Base-by-base conservation (phyloP, 2,888 invertebrate genomes). In the Drosophila cognata region DNA sequence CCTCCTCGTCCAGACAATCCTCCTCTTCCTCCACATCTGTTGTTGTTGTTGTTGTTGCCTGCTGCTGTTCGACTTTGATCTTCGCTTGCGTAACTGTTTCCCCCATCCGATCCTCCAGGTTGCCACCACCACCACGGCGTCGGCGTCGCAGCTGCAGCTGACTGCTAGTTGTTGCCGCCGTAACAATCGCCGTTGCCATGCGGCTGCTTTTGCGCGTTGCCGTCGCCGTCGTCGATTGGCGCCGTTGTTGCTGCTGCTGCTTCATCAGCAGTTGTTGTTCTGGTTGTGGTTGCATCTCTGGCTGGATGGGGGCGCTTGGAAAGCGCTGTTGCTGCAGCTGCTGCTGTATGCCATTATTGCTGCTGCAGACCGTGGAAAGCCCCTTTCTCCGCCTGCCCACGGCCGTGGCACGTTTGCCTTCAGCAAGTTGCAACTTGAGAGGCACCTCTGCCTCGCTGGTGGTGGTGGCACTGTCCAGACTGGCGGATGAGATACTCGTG, bases 91-190 rank as follows among this genome's bases (percentile, higher is more conserved):
- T 60, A n/a, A 36, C 28, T 13, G 62, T 31, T 63, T 91, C 93
- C 93, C 93, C 93, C 93, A 93, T 91, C 92, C 93, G 74, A 93
- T 93, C 93, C 92, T 92, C 93, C 93, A 89, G 77, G 81, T 90
- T 86, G 66, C 81, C 83, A 85, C 85, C 88, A 85, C 85, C 86
- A 77, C 74, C 4, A 61, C 56, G 48, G 53, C 38, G 55, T 77
- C 79, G 89, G 77, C 53, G 85, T 75, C 91, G 69, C 83, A 81
- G 79, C 75, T 92, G 74, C 67, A 91, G 71, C 11, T 91, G 91
- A 35, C 91, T 92, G 70, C 92, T 92, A 1, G 92, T 91, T 1
- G 92, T 92, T 50, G 92, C 92, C 59, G 92, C 92, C n/a, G 91
- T 90, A 28, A 92, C 92, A 78, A 92, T 92, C 3, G 92, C 92